Percentiles rank a stretch among this genome's conserved stretches.
Conservation (phyloP, 2,113 vertebrate genomes). For the Rhegmatorhina hoffmannsi region DNA sequence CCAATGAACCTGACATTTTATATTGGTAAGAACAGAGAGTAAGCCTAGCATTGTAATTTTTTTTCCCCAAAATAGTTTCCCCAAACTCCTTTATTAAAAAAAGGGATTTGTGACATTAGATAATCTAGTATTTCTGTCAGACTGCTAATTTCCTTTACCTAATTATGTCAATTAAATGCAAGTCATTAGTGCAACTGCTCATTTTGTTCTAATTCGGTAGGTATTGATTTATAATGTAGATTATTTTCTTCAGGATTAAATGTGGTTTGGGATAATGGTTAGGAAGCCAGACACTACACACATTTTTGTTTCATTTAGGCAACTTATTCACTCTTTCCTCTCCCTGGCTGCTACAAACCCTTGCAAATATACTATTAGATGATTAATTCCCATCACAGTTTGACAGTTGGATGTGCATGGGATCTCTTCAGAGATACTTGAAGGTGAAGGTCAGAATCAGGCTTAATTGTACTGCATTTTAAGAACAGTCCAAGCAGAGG, state of each 20-base stretch:
- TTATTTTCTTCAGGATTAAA: conserved; percentile 23
- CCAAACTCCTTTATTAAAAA: conserved; percentile 24
- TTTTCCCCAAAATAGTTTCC: conserved; percentile 2
- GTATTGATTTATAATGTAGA: conserved; percentile 33
- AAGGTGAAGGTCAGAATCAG: neutral
- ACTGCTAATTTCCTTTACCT: conserved; percentile 20
- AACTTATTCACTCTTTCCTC: neutral
- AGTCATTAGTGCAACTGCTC: neutral
- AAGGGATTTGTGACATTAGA: conserved; percentile 20
- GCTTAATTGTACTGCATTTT: neutral
- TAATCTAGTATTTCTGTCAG: conserved; percentile 22
- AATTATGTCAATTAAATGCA: conserved; percentile 46
- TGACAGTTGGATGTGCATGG: neutral
- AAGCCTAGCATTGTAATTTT: neutral
- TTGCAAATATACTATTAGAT: neutral
- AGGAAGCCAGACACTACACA: neutral
- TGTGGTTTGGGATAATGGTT: neutral
- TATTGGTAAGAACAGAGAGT: neutral
- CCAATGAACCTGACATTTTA: neutral
- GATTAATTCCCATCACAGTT: neutral
- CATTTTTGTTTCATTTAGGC: neutral
- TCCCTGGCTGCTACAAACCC: neutral
- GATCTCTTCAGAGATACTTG: neutral
- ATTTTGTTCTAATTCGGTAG: conserved; percentile 30
- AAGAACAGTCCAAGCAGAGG: neutral